Base-by-base conservation (phyloP, 2,797 vertebrate genomes). In the Podargus strigoides region DNA sequence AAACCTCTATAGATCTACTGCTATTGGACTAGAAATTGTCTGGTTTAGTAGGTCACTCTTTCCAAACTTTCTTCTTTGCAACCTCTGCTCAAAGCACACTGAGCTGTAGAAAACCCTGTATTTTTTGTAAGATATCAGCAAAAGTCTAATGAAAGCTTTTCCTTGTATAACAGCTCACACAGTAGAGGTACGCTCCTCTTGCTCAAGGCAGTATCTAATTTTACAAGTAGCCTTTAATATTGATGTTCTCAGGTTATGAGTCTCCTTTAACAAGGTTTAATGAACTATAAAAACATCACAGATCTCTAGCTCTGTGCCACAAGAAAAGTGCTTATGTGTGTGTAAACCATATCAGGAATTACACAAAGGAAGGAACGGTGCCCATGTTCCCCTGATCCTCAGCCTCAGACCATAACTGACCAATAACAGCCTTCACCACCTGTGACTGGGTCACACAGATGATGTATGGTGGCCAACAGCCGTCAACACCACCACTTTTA, bases 401-500 rank as follows among this genome's bases (percentile, higher is more conserved):
- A 36, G 27, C 49, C 37, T 60, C n/a, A 39, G 53, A 18, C 41
- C 60, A 47, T 0, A 0, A 3, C 20, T 64, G 42, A 14, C 27
- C 2, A 0, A 12, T 24, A 28, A 2, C 42, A 42, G 42, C 14
- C 32, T 53, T 39, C 20, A 6, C 32, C 9, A 42, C 28, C 19
- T 3, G 0, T 1, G 0, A 5, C 24, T 68, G 1, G 3, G 14
- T 78, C 39, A 64, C 37, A 32, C 1, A 5, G 30, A 7, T 1
- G 4, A 18, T 11, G 3, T 1, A 1, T 3, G 41, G 41, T 27
- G 55, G 37, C 68, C 59, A 39, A 18, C 3, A 44, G 42, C 21
- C 0, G 1, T 2, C 13, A 44, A 21, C 24, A 21, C 32, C 47
- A 12, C 11, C 6, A 0, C 10, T 5, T 21, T 15, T 6, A 4